Evolutionary conservation across 2,888 invertebrate species (phyloP), one percentile per base, ranked within the genome.

Genomic region (Leptinotarsa peninsularis): DNA sequence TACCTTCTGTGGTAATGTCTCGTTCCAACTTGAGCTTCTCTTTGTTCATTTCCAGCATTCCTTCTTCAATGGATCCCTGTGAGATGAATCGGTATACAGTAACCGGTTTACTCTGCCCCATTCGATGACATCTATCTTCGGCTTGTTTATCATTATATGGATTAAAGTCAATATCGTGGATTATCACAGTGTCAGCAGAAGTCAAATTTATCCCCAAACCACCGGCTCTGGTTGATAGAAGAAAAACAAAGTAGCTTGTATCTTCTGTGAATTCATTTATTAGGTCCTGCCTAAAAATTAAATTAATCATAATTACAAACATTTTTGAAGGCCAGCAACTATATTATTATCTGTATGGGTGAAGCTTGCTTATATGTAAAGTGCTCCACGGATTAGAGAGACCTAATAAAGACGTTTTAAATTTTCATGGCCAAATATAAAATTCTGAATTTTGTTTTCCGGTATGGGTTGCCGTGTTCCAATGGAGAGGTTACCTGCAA

Each of bases 141-240:
- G 98, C 98, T 89, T 98, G 98, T 88, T 98, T 98, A 88, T 99
- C 98, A 88, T 98, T 98, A 89, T 98, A 98, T 0, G 98, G 98
- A 90, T 99, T 99, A 88, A 97, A 98, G 90, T 99, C 99, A 70
- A 98, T 96, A 86, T 99, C 99, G 88, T 99, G 98, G 80, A 99
- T 94, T 83, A 98, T 94, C 15, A 98, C 98, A 15, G 96, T 96
- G 89, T 98, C 98, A 0, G 99, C 98, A 0, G 96, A 93, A 0
- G 97, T 97, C 79, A 98, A 91, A 90, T 98, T 98, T 85, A 98
- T 97, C 73, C 98, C 98, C 70, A 98, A 91, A n/a, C 98, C 99
- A 50, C 98, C 98, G 0, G 98, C 98, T 86, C 92, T 93, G 0
- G 98, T 98, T 5, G 98, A 97, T 82, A 98, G 88, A 75, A 98